Percentiles rank a stretch among this genome's conserved stretches.
Conservation (phyloP, 2,113 vertebrate genomes). For the Epinephelus fuscoguttatus region DNA sequence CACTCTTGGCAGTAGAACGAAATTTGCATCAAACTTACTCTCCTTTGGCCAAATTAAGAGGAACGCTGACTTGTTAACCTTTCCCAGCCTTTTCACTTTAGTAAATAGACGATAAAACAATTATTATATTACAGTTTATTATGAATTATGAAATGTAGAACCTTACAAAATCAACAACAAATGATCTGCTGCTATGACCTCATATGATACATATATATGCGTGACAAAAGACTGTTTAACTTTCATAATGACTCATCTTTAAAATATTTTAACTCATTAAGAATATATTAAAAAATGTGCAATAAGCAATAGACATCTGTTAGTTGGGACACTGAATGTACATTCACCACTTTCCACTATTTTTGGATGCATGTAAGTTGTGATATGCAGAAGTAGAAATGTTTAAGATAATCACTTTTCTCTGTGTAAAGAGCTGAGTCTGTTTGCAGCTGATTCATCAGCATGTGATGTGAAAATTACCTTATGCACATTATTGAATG, state of each 20-base stretch:
- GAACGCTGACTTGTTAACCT: not conserved
- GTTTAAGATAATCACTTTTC: not conserved
- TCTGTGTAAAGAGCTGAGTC: not conserved
- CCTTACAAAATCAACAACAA: conserved; percentile 16
- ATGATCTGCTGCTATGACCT: not conserved
- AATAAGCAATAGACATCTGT: conserved; percentile 31
- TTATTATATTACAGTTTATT: conserved; percentile 3
- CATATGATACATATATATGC: not conserved
- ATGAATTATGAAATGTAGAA: conserved; percentile 1
- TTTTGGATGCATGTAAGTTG: not conserved
- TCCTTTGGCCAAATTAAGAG: not conserved
- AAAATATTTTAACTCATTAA: conserved; percentile 11
- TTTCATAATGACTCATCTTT: conserved; percentile 12
- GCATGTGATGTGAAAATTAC: not conserved
- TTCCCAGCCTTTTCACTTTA: not conserved
- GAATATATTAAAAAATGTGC: not conserved
- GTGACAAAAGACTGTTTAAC: not conserved
- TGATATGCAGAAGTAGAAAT: not conserved
- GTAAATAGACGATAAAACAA: not conserved
- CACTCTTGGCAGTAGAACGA: conserved; percentile 28
- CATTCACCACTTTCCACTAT: not conserved
- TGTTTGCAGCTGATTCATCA: not conserved
- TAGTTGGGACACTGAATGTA: not conserved
- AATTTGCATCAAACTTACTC: conserved; percentile 4
- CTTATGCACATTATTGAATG: not conserved